phyloP scores from a whole-genome alignment of 2,888 invertebrate genomes.

The Apamea crenata region DNA sequence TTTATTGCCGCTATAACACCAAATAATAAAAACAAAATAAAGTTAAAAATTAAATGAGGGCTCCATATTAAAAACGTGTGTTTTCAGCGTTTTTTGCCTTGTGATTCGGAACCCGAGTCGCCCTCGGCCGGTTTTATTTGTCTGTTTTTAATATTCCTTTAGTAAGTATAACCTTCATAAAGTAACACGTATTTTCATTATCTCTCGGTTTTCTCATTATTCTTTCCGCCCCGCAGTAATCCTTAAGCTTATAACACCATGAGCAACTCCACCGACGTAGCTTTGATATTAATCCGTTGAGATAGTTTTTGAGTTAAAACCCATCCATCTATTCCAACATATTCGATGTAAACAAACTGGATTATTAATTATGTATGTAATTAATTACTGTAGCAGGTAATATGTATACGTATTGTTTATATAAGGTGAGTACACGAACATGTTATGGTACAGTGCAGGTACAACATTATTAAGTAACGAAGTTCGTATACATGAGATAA shows the following conservation, averaged over 20 bases:
- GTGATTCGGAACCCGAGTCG: not conserved
- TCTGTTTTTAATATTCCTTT: not conserved
- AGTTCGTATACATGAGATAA: slow-evolving; percentile 5
- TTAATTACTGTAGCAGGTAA: slow-evolving; percentile 37
- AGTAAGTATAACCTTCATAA: slow-evolving; percentile 5
- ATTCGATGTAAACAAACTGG: slow-evolving; percentile 19
- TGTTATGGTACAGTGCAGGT: slow-evolving; percentile 38
- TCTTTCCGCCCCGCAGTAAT: slow-evolving; percentile 21
- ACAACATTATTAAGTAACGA: slow-evolving; percentile 31
- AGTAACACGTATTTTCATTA: slow-evolving; percentile 19
- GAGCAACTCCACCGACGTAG: not conserved
- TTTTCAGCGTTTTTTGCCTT: not conserved
- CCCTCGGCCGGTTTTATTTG: not conserved
- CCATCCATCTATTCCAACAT: not conserved
- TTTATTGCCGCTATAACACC: not conserved
- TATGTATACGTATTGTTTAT: slow-evolving; percentile 38
- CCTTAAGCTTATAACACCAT: slow-evolving; percentile 18
- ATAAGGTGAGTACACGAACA: slow-evolving; percentile 41
- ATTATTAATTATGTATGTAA: slow-evolving; percentile 42
- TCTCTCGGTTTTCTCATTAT: slow-evolving; percentile 38
- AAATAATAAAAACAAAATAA: not conserved
- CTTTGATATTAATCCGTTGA: slow-evolving; percentile 21
- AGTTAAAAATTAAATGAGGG: not conserved
- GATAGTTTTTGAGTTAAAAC: slow-evolving; percentile 24
- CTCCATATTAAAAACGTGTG: not conserved